These are phyloP conservation scores for Hemibagrus guttatus DNA, from an alignment of 2,797 vertebrate species.

Conservation along the genomic window DNA sequence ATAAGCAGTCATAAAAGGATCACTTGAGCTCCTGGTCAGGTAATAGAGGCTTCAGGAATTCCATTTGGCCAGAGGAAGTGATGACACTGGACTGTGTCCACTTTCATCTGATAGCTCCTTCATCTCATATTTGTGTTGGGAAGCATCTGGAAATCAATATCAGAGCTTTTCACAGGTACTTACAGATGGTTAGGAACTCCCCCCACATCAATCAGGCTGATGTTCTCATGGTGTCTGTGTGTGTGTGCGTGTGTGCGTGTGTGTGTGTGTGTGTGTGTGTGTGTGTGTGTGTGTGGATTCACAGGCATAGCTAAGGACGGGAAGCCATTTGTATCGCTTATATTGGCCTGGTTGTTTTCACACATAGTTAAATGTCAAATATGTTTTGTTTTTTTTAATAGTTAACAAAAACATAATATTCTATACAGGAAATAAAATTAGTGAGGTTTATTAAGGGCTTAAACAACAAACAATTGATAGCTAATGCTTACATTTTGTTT, in stretches of 20 bases:
- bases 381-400: neutral
- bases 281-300: neutral
- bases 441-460: neutral
- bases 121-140: slow-evolving; percentile 51
- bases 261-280: neutral
- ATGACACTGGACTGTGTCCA: slow-evolving; percentile 44
- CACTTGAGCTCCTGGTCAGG: slow-evolving; percentile 1
- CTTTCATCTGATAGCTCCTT: slow-evolving; percentile 49
- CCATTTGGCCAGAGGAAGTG: slow-evolving; percentile 41
- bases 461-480: neutral
- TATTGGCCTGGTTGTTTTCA: slow-evolving; percentile 11
- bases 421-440: neutral
- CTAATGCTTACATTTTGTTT: neutral
- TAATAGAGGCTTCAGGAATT: slow-evolving; percentile 40
- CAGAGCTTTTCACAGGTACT: slow-evolving; percentile 56
- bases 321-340: slow-evolving; percentile 1
- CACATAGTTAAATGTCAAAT: neutral
- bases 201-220: slow-evolving; percentile 28
- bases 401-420: neutral
- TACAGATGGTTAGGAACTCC: slow-evolving; percentile 46
- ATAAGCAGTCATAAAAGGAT: slow-evolving; percentile 16
- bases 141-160: slow-evolving; percentile 53
- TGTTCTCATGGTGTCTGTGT: neutral
- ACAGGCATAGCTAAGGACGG: neutral
- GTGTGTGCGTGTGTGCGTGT: slow-evolving; percentile 1